These are phyloP conservation scores for Pherbina coryleti DNA, from an alignment of 2,888 invertebrate genomes.

Conservation along the genomic window DNA sequence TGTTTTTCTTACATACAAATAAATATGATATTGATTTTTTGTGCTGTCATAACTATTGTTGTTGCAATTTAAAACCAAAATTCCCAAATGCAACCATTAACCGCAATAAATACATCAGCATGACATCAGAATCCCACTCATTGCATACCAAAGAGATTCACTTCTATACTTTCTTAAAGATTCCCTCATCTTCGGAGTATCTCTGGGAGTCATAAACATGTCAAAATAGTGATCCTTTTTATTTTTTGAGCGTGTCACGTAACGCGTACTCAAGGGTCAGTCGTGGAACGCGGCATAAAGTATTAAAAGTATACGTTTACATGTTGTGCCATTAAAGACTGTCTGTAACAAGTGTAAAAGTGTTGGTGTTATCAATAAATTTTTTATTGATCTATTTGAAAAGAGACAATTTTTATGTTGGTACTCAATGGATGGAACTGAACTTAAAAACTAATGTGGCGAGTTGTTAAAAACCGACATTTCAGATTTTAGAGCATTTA, in stretches of 20 bases:
- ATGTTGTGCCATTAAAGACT: neutral
- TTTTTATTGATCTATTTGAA: conserved; percentile 13
- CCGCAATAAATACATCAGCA: conserved; percentile 48
- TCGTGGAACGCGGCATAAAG: conserved; percentile 1
- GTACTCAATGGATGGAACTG: too few species aligned
- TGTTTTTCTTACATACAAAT: neutral
- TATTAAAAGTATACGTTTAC: conserved; percentile 5
- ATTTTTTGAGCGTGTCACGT: neutral
- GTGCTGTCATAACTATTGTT: neutral
- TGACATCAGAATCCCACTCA: conserved; percentile 40
- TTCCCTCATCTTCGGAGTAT: neutral
- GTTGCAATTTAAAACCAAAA: conserved; percentile 45
- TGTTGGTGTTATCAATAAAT: neutral
- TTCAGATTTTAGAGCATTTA: too few species aligned
- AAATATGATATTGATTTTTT: neutral
- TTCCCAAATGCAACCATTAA: conserved; percentile 33
- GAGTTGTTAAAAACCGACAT: too few species aligned
- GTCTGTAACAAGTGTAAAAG: conserved; percentile 34
- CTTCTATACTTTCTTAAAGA: neutral
- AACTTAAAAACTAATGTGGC: too few species aligned
- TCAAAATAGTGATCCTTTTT: conserved; percentile 42
- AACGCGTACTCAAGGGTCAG: conserved; percentile 11
- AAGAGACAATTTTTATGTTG: neutral
- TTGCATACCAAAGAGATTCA: neutral
- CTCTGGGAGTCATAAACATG: conserved; percentile 40